Conservation (phyloP, 2,797 vertebrate genomes). For the Sternotherus odoratus region DNA sequence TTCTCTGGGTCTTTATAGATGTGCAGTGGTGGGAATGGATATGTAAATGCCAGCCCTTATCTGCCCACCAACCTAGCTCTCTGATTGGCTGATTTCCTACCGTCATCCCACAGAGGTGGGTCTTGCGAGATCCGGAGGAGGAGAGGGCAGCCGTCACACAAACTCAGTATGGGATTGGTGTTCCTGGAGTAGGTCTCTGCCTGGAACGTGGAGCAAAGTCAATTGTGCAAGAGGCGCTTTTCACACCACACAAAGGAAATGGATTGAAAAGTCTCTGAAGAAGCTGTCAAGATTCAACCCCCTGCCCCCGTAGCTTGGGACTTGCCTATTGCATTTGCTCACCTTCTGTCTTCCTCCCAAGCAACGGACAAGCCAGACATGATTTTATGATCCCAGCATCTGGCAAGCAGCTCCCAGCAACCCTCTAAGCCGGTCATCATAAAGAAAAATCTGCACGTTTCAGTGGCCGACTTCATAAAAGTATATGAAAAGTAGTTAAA, state of each 20-base stretch:
- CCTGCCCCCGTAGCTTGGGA: not conserved
- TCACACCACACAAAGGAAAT: slow-evolving; percentile 5
- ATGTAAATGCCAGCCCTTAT: not conserved
- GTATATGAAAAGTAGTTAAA: slow-evolving; percentile 53
- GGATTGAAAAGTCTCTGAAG: slow-evolving; percentile 22
- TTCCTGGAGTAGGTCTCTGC: not conserved
- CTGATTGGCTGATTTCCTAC: not conserved
- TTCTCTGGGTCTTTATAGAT: not conserved
- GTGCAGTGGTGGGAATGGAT: not conserved
- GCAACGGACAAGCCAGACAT: slow-evolving; percentile 54
- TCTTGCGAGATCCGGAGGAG: not conserved
- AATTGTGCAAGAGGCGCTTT: not conserved
- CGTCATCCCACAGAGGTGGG: not conserved
- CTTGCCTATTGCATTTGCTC: not conserved
- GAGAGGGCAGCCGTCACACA: not conserved
- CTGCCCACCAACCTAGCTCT: not conserved
- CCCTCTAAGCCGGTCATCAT: slow-evolving; percentile 37
- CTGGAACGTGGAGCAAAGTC: not conserved
- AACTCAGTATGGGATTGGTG: not conserved
- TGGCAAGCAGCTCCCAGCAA: slow-evolving; percentile 46
- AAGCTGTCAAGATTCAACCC: slow-evolving; percentile 21
- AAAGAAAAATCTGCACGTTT: slow-evolving; percentile 52
- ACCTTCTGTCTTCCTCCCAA: slow-evolving; percentile 61
- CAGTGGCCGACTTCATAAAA: slow-evolving; percentile 62
- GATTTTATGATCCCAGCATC: slow-evolving; percentile 59